Conservation (phyloP, 2,888 invertebrate genomes). For the Arrhopalites spinosus region DNA sequence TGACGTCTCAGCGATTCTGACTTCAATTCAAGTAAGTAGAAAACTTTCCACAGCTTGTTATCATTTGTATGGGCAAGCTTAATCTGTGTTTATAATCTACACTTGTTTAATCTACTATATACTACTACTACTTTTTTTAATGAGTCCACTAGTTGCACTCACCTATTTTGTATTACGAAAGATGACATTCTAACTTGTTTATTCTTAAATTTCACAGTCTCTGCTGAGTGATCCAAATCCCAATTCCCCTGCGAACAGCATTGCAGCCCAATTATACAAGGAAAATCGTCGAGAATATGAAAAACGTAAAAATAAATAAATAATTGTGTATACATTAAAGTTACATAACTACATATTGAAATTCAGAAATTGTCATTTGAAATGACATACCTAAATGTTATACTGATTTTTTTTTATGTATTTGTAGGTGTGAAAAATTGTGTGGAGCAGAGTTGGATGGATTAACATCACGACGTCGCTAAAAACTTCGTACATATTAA, state of each 20-base stretch:
- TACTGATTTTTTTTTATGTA: no score
- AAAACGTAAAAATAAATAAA: constrained; percentile 68
- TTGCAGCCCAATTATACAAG: constrained; percentile 98
- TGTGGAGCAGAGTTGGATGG: constrained; percentile 98
- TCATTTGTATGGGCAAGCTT: no score
- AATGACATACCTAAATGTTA: no score
- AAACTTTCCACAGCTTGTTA: no score
- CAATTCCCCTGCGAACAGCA: constrained; percentile 98
- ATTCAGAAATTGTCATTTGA: no score
- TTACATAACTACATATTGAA: no score
- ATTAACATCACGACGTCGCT: constrained; percentile 66
- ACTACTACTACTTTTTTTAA: no score
- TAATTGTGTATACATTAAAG: no score
- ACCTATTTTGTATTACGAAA: no score
- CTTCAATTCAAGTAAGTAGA: constrained; percentile 65
- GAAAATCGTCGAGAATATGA: constrained; percentile 99
- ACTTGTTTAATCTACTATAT: no score
- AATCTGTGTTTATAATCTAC: no score
- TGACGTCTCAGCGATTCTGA: constrained; percentile 68
- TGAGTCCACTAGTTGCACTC: no score
- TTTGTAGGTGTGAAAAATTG: constrained; percentile 88
- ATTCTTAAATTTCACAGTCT: constrained; percentile 89
- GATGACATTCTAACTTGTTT: background rate
- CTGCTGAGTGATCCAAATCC: constrained; percentile 99
- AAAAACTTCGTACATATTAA: constrained; percentile 20